Evolutionary conservation across 1,140 invertebrate genomes (phyloP).

Genomic region (Antheraea mylitta): DNA sequence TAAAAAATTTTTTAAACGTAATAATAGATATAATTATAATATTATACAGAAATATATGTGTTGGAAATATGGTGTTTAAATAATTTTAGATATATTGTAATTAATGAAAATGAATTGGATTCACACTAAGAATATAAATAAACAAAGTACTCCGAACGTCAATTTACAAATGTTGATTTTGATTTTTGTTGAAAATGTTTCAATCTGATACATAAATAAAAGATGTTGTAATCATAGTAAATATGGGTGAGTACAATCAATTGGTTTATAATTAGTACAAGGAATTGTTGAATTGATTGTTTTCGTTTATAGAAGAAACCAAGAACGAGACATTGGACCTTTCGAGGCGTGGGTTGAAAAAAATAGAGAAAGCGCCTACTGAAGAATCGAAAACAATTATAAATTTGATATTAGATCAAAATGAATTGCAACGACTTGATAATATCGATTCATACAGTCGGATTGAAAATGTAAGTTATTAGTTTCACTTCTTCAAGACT

Average conservation of each 20-base stretch:
- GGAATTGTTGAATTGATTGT: neutral
- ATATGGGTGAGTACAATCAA: slow-evolving; percentile 51
- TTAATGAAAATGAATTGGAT: neutral
- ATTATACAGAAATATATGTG: neutral
- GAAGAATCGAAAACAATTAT: slow-evolving; percentile 84
- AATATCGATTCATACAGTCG: slow-evolving; percentile 90
- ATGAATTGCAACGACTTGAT: slow-evolving; percentile 91
- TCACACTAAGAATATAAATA: neutral
- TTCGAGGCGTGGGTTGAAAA: slow-evolving; percentile 85
- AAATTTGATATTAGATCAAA: slow-evolving; percentile 90
- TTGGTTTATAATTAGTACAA: neutral
- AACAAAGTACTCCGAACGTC: slow-evolving; percentile 40
- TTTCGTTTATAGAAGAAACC: slow-evolving; percentile 50
- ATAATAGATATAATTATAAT: slow-evolving; percentile 21
- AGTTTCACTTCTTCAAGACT: no score
- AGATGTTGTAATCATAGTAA: slow-evolving; percentile 46
- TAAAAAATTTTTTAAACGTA: slow-evolving; percentile 10
- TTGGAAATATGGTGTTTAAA: neutral
- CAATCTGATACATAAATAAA: slow-evolving; percentile 41
- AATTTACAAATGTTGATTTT: slow-evolving; percentile 64
- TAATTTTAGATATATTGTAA: neutral
- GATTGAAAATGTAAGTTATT: slow-evolving; percentile 87
- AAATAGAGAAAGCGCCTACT: slow-evolving; percentile 83
- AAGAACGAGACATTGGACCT: slow-evolving; percentile 80
- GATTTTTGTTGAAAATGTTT: slow-evolving; percentile 35